A percentile compares a stretch with the other conserved stretches of the same genome.
These are phyloP conservation scores for Trissoscelio sp. DNA, from an alignment of 2,888 invertebrate species.

Conservation along the genomic window DNA sequence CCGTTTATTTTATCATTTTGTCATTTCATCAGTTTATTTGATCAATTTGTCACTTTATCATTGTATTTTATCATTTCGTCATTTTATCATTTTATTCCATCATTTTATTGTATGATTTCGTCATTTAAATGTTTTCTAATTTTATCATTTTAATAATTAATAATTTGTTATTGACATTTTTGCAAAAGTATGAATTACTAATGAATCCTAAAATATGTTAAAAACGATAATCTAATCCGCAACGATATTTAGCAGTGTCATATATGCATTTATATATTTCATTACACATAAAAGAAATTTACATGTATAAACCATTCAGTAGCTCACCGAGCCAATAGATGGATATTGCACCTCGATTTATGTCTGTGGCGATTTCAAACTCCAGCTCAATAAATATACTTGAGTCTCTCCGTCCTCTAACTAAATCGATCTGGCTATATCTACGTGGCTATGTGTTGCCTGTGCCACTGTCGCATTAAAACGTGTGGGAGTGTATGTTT, in stretches of 20 bases:
- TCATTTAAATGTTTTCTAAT: too few species aligned
- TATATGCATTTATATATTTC: not conserved
- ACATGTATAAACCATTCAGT: slow-evolving; percentile 48
- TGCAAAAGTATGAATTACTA: too few species aligned
- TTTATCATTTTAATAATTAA: too few species aligned
- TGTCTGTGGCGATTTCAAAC: slow-evolving; percentile 65
- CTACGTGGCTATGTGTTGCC: slow-evolving; percentile 68
- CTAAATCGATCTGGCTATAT: slow-evolving; percentile 68
- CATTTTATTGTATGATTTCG: too few species aligned
- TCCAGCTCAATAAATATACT: slow-evolving; percentile 65
- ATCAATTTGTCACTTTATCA: too few species aligned
- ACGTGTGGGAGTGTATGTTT: slow-evolving; percentile 66
- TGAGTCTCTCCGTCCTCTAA: slow-evolving; percentile 59
- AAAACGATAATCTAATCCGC: not conserved
- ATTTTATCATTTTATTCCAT: too few species aligned
- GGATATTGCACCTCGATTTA: slow-evolving; percentile 68
- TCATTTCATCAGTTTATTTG: too few species aligned
- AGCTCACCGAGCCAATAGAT: slow-evolving; percentile 62
- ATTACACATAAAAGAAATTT: slow-evolving; percentile 31
- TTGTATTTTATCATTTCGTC: too few species aligned
- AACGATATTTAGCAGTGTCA: not conserved
- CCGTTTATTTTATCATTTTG: too few species aligned
- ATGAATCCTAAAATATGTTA: too few species aligned
- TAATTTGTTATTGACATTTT: too few species aligned
- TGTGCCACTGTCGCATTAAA: slow-evolving; percentile 69